Conservation (phyloP, 2,888 invertebrate species). For the Calliphora vomitoria region DNA sequence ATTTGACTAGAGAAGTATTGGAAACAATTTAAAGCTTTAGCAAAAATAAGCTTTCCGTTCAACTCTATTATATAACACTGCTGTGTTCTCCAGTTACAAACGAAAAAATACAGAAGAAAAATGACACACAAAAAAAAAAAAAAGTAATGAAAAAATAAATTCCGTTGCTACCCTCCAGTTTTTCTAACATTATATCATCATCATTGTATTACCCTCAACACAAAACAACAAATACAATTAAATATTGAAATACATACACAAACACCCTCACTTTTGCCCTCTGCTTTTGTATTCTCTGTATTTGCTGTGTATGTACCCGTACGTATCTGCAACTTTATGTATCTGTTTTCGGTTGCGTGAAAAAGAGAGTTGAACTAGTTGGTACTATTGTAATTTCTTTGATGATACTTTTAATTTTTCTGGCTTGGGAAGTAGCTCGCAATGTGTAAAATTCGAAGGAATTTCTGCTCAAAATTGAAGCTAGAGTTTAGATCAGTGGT, state of each 20-base stretch:
- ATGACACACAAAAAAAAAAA: neutral
- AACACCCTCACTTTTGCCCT: slow-evolving; percentile 19
- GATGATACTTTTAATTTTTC: neutral
- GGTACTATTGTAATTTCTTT: neutral
- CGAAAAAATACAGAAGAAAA: slow-evolving; percentile 14
- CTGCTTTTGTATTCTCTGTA: neutral
- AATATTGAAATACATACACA: neutral
- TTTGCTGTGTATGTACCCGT: neutral
- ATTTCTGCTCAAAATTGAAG: too few relatives aligned
- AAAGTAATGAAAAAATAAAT: slow-evolving; percentile 37
- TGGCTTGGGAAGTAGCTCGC: too few relatives aligned
- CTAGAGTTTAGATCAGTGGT: too few relatives aligned
- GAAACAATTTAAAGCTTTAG: slow-evolving; percentile 11
- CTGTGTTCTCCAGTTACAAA: slow-evolving; percentile 19
- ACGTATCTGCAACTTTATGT: slow-evolving; percentile 48
- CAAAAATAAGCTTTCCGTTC: slow-evolving; percentile 25
- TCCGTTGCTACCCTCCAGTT: slow-evolving; percentile 69
- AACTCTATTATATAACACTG: slow-evolving; percentile 61
- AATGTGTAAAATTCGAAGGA: too few relatives aligned
- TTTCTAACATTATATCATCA: slow-evolving; percentile 63
- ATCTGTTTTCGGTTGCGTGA: slow-evolving; percentile 31
- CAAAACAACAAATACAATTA: slow-evolving; percentile 1
- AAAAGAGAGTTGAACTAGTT: neutral
- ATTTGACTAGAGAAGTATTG: neutral
- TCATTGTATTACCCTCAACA: slow-evolving; percentile 5